Evolutionary conservation across 2,888 invertebrate genomes (phyloP), one percentile per base, ranked within the genome.

Genomic region (Drosophila subquinaria): DNA sequence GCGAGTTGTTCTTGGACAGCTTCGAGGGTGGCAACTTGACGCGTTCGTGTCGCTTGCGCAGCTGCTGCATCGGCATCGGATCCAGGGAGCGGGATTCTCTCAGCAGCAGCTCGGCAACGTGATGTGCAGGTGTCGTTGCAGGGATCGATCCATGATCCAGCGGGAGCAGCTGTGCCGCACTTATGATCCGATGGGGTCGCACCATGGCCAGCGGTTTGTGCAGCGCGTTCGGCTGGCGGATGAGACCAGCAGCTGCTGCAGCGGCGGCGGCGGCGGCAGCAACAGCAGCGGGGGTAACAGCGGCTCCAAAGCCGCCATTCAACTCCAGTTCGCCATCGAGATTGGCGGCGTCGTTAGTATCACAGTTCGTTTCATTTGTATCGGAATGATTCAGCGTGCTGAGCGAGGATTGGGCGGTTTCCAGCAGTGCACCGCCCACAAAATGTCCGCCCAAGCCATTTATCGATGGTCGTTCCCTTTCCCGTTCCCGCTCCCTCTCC

Each of bases 11-110:
- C 75, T 93, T 93, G 10, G 90, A 89, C 47, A 92, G 83, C 67
- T 92, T 92, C 43, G 91, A 91, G 50, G 90, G 90, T 45, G 90
- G 90, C 63, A 89, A 65, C 76, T 91, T 90, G 57, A 74, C 69
- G 38, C 83, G 81, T 17, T 92, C 92, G 51, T 87, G 78, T 0
- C 92, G 91, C 60, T 90, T 91, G 13, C 83, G 80, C 66, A 82
- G 45, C 15, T 90, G 89, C 63, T 91, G 91, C 82, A 86, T 72
- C 8, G 95, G 95, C 88, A 96, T 93, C 3, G 94, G 94, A 90
- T 96, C 96, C 69, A 96, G 92, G 0, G 95, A 95, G 73, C 94
- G 94, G 0, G 95, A 95, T 88, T 95, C 95, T 23, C 95, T 93
- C 70, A 95, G 79, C 64, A 89, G 51, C 47, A 88, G 64, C 42